Evolutionary conservation across 2,797 vertebrate genomes (phyloP), one percentile per base, ranked within the genome.

Genomic region (Propithecus deckenii): DNA sequence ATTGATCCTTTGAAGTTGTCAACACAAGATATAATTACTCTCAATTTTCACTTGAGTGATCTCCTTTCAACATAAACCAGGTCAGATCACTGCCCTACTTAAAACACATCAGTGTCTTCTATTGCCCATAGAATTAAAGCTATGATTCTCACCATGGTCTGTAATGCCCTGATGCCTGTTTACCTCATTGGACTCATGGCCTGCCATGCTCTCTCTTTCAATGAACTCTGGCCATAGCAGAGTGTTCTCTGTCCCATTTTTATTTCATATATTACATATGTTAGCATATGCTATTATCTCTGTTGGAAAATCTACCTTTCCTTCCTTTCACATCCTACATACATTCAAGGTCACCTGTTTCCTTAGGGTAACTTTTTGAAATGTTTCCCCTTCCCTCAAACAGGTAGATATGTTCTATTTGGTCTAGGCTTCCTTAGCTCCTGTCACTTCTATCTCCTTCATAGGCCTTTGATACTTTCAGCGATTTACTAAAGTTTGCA

Each of bases 1-100:
- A 71, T 6, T 35, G 14, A 80, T 79, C 14, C 63, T 97, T 67
- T 85, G 52, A 81, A 30, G 23, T 72, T 87, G n/a, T 46, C 32
- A 63, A 63, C 67, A 32, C 15, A 55, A 96, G 32, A 9, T 88
- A 23, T 50, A 71, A 48, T 94, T 94, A 55, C 63, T 43, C 38
- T 76, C n/a, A 81, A 11, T 89, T 91, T 89, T 95, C 17, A 80
- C 22, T 67, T 12, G 35, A 74, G 17, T 59, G 17, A 48, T 79
- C 43, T 83, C 52, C 63, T 88, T 67, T 67, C 20, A 74, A 72
- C 4, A 41, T 87, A 92, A 17, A 75, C 28, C 46, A 87, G 38
- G 7, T 90, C 72, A 65, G 32, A 85, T 91, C 20, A 20, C 11
- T 71, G n/a, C 7, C 46, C 32, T 74, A 6, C 11, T 65, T 57